phyloP scores from a whole-genome alignment of 2,113 vertebrate genomes.

The Toxostoma redivivum region DNA sequence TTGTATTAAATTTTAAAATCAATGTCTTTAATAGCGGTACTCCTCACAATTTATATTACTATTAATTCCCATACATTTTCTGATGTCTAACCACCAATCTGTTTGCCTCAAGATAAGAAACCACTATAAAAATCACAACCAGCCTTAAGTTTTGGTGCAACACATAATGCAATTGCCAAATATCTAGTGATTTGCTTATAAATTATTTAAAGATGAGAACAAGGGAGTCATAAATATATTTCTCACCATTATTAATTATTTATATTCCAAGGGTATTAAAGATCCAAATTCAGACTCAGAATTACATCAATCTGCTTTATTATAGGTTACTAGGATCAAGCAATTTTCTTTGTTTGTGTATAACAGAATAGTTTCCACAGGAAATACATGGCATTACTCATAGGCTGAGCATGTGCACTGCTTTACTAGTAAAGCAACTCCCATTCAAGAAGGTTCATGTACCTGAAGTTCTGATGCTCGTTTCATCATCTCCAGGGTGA shows the following conservation, averaged over 20 bases:
- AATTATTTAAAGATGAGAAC: not conserved
- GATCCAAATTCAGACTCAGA: not conserved
- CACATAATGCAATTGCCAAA: not conserved
- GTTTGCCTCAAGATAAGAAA: not conserved
- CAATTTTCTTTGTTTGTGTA: not conserved
- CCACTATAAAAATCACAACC: not conserved
- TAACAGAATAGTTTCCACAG: not conserved
- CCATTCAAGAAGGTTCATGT: not conserved
- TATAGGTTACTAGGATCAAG: not conserved
- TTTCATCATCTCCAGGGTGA: slow-evolving; percentile 90
- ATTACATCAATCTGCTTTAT: not conserved
- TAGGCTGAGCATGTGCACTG: not conserved
- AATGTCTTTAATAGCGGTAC: not conserved
- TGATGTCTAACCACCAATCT: not conserved
- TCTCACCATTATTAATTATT: not conserved
- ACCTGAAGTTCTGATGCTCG: slow-evolving; percentile 84
- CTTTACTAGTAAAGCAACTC: not conserved
- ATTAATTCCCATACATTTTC: not conserved
- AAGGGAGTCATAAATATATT: not conserved
- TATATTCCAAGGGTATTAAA: not conserved
- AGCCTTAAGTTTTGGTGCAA: not conserved
- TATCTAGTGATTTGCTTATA: not conserved
- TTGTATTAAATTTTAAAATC: not conserved
- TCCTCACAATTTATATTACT: not conserved
- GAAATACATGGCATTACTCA: not conserved